Evolutionary conservation across 2,113 vertebrate genomes (phyloP), one percentile per base, ranked within the genome.

Genomic region (Nycticebus coucang): DNA sequence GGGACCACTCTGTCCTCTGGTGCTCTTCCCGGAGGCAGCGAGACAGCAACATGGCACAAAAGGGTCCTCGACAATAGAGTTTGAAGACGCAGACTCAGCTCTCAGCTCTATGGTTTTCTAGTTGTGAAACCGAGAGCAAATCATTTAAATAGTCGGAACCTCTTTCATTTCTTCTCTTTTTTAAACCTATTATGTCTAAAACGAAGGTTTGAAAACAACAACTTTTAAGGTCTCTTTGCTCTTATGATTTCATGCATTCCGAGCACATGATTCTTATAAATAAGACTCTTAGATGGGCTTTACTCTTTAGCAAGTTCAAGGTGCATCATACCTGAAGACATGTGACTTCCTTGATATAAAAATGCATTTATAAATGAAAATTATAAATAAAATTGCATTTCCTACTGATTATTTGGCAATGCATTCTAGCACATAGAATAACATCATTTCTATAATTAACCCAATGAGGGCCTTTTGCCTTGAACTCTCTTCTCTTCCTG

Each of bases 201-300:
- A 86, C 82, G 30, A 97, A 22, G 77, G 4, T 64, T 69, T 86
- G 33, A 89, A 86, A 7, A 95, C 87, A 95, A 81, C 26, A 87
- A 53, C 75, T 82, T 83, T 66, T 66, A 24, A 66, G 1, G 22
- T 87, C 66, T 72, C 30, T 24, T 83, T 83, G 62, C 22, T 91
- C 91, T 71, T 93, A 55, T 57, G 35, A 89, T 87, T 88, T 78
- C 41, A 90, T 79, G 60, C 12, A 86, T 81, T 91, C 57, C 77
- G 35, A 93, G 35, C 1, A 89, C 37, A 45, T 30, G n/a, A 12
- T 71, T 96, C 68, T 91, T 69, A 88, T 77, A 2, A 81, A 24
- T 59, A 75, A 92, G 53, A 87, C 66, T 87, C 28, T 78, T 45
- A 33, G 4, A 7, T 13, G 9, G 4, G 3, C 7, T 33, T 95